Percentiles rank a stretch among this genome's conserved stretches.
Evolutionary conservation across 2,113 vertebrate species (phyloP).

Genomic region (Orycteropus afer): DNA sequence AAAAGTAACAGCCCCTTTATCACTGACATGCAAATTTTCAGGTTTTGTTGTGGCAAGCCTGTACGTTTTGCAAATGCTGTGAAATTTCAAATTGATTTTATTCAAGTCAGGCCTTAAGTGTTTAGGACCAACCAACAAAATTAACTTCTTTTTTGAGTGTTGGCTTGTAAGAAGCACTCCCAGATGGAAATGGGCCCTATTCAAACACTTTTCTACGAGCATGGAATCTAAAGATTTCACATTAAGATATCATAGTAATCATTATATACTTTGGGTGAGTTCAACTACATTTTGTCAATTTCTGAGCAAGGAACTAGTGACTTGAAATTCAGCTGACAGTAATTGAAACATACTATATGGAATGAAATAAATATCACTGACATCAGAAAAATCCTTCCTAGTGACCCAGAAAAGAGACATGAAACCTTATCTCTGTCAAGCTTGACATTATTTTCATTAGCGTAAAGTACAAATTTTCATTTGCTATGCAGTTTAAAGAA

Average conservation of each 20-base stretch:
- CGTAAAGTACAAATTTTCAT: neutral
- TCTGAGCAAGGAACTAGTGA: neutral
- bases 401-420: neutral
- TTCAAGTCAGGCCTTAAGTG: neutral
- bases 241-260: neutral
- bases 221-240: neutral
- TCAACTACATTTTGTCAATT: neutral
- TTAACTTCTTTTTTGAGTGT: neutral
- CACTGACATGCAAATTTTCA: neutral
- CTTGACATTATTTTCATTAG: neutral
- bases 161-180: neutral
- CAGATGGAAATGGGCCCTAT: neutral
- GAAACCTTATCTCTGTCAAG: neutral
- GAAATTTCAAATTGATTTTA: constrained; percentile 14
- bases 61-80: neutral
- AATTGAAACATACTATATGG: neutral
- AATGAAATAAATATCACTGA: neutral
- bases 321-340: neutral
- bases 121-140: neutral
- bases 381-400: neutral
- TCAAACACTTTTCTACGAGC: neutral
- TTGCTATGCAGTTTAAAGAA: constrained; percentile 24
- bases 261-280: neutral
- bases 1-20: neutral
- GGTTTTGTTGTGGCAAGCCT: neutral